phyloP scores from a whole-genome alignment of 2,888 invertebrate genomes.

The Parnassius apollo region DNA sequence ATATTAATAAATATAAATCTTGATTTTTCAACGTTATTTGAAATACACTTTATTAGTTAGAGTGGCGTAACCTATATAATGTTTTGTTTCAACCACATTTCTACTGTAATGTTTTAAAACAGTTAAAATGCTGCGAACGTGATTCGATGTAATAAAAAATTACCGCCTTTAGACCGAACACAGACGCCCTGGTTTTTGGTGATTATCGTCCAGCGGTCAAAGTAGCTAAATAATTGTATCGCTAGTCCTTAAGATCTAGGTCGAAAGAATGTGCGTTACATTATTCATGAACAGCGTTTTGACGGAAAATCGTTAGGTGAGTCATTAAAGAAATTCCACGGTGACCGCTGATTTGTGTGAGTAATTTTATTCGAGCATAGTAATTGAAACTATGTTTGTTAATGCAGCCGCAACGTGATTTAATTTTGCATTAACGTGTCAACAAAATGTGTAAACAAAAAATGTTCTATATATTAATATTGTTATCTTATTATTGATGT shows the following conservation, averaged over 20 bases:
- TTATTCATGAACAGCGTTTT: conserved; percentile 73
- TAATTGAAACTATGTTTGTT: conserved; percentile 3
- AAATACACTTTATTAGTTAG: not conserved
- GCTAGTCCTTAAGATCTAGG: conserved; percentile 53
- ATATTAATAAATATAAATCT: too few relatives aligned
- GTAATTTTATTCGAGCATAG: conserved; percentile 32
- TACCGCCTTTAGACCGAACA: conserved; percentile 29
- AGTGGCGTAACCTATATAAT: conserved; percentile 16
- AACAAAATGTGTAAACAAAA: too few relatives aligned
- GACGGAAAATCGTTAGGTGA: conserved; percentile 75
- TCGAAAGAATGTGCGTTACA: conserved; percentile 59
- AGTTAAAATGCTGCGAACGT: conserved; percentile 39
- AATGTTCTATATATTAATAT: too few relatives aligned
- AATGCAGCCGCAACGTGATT: conserved; percentile 9
- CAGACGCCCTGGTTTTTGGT: conserved; percentile 35
- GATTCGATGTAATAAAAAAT: conserved; percentile 54
- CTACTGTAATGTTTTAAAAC: conserved; percentile 19
- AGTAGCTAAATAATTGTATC: conserved; percentile 37
- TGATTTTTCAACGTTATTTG: not conserved
- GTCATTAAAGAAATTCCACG: conserved; percentile 66
- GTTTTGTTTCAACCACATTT: conserved; percentile 10
- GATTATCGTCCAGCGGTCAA: conserved; percentile 34
- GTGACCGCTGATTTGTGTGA: conserved; percentile 35
- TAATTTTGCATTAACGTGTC: not conserved
- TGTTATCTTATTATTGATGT: too few relatives aligned